Conservation (phyloP, 2,113 vertebrate species). For the Setophaga kirtlandii region DNA sequence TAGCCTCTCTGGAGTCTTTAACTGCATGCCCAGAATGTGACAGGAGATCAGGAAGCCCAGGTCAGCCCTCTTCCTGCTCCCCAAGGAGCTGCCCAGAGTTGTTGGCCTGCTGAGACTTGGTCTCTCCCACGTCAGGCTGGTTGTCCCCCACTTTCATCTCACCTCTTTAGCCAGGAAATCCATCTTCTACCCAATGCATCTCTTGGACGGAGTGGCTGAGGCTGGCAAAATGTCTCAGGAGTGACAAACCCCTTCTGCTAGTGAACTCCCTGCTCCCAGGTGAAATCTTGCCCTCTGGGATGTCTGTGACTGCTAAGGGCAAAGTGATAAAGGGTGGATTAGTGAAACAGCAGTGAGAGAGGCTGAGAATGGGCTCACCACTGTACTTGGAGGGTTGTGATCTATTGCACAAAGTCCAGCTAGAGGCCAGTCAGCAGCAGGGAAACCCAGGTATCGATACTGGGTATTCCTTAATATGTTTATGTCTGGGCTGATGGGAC, state of each 20-base stretch:
- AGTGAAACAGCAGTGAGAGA: background rate
- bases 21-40: background rate
- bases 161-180: background rate
- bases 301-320: background rate
- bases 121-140: background rate
- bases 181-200: background rate
- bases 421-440: background rate
- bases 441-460: rapidly evolving
- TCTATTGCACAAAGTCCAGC: background rate
- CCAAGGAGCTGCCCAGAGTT: background rate
- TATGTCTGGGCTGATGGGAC: background rate
- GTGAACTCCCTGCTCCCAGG: background rate
- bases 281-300: background rate
- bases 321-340: background rate
- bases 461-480: background rate
- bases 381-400: background rate
- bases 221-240: background rate
- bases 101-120: background rate
- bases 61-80: background rate
- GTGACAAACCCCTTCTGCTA: background rate
- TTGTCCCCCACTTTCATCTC: background rate
- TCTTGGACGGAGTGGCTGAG: background rate
- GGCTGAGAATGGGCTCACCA: background rate
- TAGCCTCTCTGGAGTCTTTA: background rate
- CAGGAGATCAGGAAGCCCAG: background rate